Conservation (phyloP, 2,888 invertebrate genomes). For the Diaperis boleti region DNA sequence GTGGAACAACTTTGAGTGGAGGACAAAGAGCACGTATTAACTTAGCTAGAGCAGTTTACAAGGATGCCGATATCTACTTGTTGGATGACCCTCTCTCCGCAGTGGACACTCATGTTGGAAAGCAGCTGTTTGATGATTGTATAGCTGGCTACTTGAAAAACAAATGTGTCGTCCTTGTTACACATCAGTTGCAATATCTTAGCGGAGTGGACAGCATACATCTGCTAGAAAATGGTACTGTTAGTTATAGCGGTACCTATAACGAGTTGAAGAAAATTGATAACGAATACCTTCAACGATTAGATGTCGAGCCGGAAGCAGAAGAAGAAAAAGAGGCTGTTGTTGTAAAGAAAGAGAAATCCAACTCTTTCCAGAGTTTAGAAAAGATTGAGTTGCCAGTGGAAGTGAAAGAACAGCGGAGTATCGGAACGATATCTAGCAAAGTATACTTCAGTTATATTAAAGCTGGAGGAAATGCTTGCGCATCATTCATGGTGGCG, state of each 20-base stretch:
- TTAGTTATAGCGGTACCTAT: conserved; percentile 43
- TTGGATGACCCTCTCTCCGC: conserved; percentile 83
- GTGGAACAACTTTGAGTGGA: conserved; percentile 82
- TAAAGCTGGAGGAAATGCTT: conserved; percentile 48
- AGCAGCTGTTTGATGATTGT: conserved; percentile 77
- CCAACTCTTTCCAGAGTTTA: conserved; percentile 16
- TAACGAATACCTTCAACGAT: conserved; percentile 43
- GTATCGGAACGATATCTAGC: conserved; percentile 19
- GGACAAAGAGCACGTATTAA: conserved; percentile 84
- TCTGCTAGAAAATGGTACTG: conserved; percentile 33
- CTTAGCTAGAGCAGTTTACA: conserved; percentile 79
- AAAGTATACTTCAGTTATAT: conserved; percentile 45
- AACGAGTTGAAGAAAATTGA: conserved; percentile 40
- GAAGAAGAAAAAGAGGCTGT: conserved; percentile 34
- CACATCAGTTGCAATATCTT: conserved; percentile 37
- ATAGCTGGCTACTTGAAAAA: conserved; percentile 68
- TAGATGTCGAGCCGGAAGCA: conserved; percentile 36
- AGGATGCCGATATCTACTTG: conserved; percentile 79
- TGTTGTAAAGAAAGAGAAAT: conserved; percentile 10
- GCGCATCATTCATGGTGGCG: conserved; percentile 42
- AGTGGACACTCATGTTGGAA: conserved; percentile 79
- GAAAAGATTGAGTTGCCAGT: conserved; percentile 16
- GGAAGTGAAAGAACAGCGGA: conserved; percentile 31
- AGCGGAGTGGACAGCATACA: conserved; percentile 28
- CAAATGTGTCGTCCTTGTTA: conserved; percentile 36